These are phyloP conservation scores for Aspiorhynchus laticeps DNA, from an alignment of 2,113 vertebrate species.

Conservation along the genomic window DNA sequence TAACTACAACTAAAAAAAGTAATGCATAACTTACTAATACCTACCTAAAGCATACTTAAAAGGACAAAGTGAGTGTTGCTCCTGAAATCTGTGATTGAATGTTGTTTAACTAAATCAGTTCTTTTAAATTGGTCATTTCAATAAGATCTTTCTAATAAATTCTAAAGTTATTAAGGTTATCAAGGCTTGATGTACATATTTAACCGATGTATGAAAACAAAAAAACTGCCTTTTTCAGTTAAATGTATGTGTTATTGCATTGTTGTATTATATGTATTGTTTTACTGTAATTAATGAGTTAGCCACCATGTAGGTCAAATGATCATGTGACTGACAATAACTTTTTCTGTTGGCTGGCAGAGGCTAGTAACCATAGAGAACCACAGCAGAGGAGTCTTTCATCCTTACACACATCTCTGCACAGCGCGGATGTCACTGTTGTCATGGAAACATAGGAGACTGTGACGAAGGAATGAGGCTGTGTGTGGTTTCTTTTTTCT, in stretches of 20 bases:
- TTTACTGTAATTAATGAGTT: not conserved
- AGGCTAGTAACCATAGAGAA: conserved; percentile 70
- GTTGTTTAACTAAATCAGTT: not conserved
- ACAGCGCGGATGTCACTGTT: conserved; percentile 80
- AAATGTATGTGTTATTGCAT: not conserved
- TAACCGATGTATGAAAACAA: not conserved
- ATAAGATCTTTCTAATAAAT: not conserved
- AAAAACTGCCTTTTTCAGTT: not conserved
- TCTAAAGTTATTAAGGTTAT: too few species aligned
- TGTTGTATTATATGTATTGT: not conserved
- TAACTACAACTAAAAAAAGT: not conserved
- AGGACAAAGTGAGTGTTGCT: not conserved
- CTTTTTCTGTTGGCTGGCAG: conserved; percentile 78
- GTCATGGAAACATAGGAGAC: conserved; percentile 77
- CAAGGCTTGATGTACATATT: not conserved
- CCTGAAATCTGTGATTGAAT: not conserved
- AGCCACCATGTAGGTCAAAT: not conserved
- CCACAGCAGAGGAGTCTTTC: conserved; percentile 58
- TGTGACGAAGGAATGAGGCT: conserved; percentile 36
- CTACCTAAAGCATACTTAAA: not conserved
- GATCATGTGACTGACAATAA: conserved; percentile 20
- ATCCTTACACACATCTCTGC: conserved; percentile 39
- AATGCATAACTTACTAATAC: not conserved
- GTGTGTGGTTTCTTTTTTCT: conserved; percentile 17
- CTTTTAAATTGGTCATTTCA: not conserved